These are phyloP conservation scores for Lymantria monacha DNA, from an alignment of 2,888 invertebrate genomes.

Conservation along the genomic window DNA sequence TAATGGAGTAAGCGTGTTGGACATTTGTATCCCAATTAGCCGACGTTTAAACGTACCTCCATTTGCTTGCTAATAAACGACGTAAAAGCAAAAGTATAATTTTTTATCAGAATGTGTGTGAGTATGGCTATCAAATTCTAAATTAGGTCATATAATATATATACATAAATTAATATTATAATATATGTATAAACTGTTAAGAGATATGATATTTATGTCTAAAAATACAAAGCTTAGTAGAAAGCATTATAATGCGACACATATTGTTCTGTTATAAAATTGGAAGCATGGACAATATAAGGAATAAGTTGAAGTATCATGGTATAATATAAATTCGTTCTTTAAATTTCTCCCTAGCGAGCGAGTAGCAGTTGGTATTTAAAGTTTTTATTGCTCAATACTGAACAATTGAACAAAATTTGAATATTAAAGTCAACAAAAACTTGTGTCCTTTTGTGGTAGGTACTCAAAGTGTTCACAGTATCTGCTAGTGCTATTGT, in stretches of 20 bases:
- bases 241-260: neutral
- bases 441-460: constrained; percentile 1
- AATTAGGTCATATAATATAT: constrained; percentile 14
- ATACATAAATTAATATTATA: too few relatives aligned
- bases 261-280: too few relatives aligned
- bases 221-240: constrained; percentile 2
- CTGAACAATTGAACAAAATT: constrained; percentile 3
- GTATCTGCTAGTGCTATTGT: neutral
- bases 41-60: constrained; percentile 52
- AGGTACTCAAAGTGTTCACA: neutral
- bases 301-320: neutral
- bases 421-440: constrained; percentile 1
- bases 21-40: constrained; percentile 73
- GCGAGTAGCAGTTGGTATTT: constrained; percentile 1
- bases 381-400: constrained; percentile 6
- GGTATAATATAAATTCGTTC: constrained; percentile 1
- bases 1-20: constrained; percentile 78
- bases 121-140: constrained; percentile 14
- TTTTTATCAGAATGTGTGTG: constrained; percentile 15
- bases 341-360: constrained; percentile 5
- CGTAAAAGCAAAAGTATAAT: constrained; percentile 16
- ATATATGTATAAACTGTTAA: too few relatives aligned
- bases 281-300: neutral
- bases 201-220: too few relatives aligned
- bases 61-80: constrained; percentile 29